Evolutionary conservation across 2,113 vertebrate species (phyloP), one percentile per base, ranked within the genome.

Genomic region (Platysternon megacephalum): DNA sequence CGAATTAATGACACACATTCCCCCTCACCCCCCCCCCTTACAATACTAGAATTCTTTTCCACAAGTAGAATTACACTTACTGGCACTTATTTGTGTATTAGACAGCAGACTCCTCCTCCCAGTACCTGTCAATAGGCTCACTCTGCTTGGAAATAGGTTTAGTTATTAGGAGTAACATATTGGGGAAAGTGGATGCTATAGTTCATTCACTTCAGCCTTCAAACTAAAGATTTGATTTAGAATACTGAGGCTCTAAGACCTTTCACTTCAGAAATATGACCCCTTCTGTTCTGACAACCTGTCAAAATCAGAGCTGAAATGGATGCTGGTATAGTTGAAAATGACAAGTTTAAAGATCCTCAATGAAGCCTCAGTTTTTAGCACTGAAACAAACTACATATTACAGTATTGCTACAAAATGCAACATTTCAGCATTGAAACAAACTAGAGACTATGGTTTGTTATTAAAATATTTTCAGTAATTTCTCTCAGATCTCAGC

Each of bases 251-350:
- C 39, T 89, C 85, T 46, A 92, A 79, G 68, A 87, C 56, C 89
- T 91, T 84, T 79, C 21, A 48, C 29, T 95, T 84, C 58, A 79
- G n/a, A 93, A 95, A 87, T 46, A 24, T 82, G 55, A 91, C 84
- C 53, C n/a, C 0, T 0, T 79, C 72, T 89, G 28, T 86, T 91
- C 87, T 85, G 58, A 46, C 68, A 85, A 14, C 83, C 76, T 93
- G 49, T 16, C 28, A 86, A 24, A 95, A 28, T 24, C 3, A 91
- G 19, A 92, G 32, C 13, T 86, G 53, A 93, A 96, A 93, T 49
- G 80, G 26, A 78, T n/a, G 12, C 49, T 0, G 3, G 87, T 82
- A 53, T 9, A 82, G 85, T 53, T 79, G 1, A 65, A 96, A 96
- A 85, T 56, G 3, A 82, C 42, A 76, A 19, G 7, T 76, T 89